A percentile compares a stretch with the other conserved stretches of the same genome.
Evolutionary conservation across 2,113 vertebrate species (phyloP).

Genomic region (Eretmochelys imbricata): DNA sequence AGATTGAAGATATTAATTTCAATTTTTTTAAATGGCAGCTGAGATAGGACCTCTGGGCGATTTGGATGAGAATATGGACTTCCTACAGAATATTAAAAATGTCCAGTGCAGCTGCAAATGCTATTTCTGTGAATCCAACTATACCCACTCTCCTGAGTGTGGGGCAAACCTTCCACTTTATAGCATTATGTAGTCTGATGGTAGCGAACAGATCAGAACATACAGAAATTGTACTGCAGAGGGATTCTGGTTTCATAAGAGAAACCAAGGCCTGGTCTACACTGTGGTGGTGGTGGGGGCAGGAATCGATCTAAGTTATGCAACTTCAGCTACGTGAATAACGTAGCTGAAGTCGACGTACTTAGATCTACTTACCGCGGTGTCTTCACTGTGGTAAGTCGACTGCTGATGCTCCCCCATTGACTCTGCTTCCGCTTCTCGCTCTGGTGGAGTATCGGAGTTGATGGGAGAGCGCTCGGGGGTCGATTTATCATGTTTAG

Average conservation of each 20-base stretch:
- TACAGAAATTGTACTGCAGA: neutral
- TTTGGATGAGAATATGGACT: neutral
- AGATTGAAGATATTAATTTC: neutral
- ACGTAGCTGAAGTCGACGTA: too few relatives aligned
- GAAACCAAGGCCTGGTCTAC: neutral
- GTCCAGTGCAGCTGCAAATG: neutral
- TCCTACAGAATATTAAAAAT: neutral
- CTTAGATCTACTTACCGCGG: too few relatives aligned
- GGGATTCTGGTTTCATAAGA: neutral
- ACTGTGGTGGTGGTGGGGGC: too few relatives aligned
- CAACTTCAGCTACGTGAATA: too few relatives aligned
- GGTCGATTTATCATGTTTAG: too few relatives aligned
- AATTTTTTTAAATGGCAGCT: accelerated
- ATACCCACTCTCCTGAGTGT: neutral
- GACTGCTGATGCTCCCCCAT: too few relatives aligned
- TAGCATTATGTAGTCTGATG: too few relatives aligned
- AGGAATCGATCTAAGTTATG: too few relatives aligned
- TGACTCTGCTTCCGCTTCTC: too few relatives aligned
- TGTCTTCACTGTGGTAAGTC: too few relatives aligned
- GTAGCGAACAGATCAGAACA: neutral
- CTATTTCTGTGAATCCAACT: neutral
- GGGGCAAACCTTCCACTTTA: neutral
- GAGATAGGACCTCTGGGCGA: accelerated
- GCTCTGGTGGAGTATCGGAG: too few relatives aligned
- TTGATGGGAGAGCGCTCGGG: too few relatives aligned